Conservation (phyloP, 2,113 vertebrate species). For the Sinocyclocheilus rhinocerous region DNA sequence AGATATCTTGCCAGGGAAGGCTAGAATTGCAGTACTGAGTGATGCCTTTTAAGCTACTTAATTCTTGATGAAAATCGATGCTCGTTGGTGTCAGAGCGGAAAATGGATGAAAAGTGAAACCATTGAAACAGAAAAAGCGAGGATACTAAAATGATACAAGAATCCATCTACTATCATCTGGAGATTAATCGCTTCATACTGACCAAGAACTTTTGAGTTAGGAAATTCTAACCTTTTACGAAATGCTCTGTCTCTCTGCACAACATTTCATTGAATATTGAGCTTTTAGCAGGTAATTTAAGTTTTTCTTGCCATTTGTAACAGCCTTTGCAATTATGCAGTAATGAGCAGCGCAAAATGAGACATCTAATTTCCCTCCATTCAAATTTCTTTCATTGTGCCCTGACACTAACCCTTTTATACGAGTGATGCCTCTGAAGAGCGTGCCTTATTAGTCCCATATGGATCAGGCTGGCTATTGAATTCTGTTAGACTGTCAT, state of each 20-base stretch:
- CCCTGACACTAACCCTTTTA: conserved; percentile 20
- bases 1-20: conserved; percentile 10
- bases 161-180: background rate
- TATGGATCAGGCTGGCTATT: background rate
- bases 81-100: conserved; percentile 33
- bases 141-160: conserved; percentile 41
- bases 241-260: background rate
- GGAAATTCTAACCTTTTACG: conserved; percentile 29
- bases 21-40: conserved; percentile 46
- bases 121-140: conserved; percentile 25
- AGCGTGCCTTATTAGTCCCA: background rate
- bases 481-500: background rate
- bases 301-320: background rate
- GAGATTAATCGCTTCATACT: conserved; percentile 20
- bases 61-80: conserved; percentile 53
- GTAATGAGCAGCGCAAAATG: conserved; percentile 17
- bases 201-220: conserved; percentile 11
- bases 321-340: conserved; percentile 20
- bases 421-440: background rate
- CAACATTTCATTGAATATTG: background rate
- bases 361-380: conserved; percentile 23
- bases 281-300: background rate
- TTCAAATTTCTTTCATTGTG: conserved; percentile 24
- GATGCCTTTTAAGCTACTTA: conserved; percentile 51
- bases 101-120: conserved; percentile 50